Percentiles rank a stretch among this genome's conserved stretches.
Evolutionary conservation across 1,140 invertebrate species (phyloP).

Genomic region (Chrysomallon squamiferum): DNA sequence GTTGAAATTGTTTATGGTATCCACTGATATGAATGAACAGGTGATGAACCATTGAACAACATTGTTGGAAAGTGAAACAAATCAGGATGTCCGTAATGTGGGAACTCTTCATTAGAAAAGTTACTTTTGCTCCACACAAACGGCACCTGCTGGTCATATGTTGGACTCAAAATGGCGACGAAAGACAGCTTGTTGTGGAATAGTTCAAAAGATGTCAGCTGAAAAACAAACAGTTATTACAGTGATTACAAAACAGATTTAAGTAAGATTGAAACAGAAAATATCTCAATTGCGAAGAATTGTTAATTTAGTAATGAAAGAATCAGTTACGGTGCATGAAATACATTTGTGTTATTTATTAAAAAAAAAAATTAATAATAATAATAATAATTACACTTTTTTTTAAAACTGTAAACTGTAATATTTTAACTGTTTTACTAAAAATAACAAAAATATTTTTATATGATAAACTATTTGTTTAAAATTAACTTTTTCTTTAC

Average conservation of each 20-base stretch:
- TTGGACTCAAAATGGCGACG: slow-evolving; percentile 70
- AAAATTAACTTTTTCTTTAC: no score
- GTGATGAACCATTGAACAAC: slow-evolving; percentile 29
- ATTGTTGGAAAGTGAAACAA: slow-evolving; percentile 74
- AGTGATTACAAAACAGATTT: not conserved
- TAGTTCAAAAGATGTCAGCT: not conserved
- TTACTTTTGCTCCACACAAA: slow-evolving; percentile 78
- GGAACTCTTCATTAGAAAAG: slow-evolving; percentile 66
- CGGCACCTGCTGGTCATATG: slow-evolving; percentile 69
- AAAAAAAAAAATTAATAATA: no score
- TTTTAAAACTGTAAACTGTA: no score
- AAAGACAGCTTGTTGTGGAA: slow-evolving; percentile 48
- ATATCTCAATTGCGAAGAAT: not conserved
- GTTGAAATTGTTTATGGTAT: no score
- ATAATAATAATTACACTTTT: no score
- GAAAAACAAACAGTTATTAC: not conserved
- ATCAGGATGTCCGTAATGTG: slow-evolving; percentile 79
- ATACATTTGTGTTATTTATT: not conserved
- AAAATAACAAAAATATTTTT: no score
- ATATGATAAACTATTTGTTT: no score
- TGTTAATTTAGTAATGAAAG: not conserved
- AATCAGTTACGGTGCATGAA: not conserved
- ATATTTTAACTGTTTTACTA: no score
- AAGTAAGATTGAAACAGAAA: not conserved
- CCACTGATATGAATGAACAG: not conserved